Conservation (phyloP, 2,113 vertebrate genomes). For the Solea senegalensis region DNA sequence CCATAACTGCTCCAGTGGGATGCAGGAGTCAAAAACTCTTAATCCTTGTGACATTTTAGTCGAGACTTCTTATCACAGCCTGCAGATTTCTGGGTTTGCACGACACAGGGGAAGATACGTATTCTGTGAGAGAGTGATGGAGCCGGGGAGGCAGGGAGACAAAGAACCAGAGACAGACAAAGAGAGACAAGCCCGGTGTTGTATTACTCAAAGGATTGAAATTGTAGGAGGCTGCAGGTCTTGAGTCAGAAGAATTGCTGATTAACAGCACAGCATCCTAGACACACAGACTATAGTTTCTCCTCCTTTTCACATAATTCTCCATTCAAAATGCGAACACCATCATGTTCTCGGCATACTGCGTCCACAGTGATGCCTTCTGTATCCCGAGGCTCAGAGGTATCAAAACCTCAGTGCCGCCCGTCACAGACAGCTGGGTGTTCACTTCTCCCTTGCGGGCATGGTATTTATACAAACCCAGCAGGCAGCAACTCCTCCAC, state of each 20-base stretch:
- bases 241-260: constrained; percentile 5
- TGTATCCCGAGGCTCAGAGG: constrained; percentile 2
- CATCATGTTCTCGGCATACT: constrained; percentile 21
- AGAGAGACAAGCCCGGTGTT: constrained; percentile 18
- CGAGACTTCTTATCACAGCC: constrained; percentile 60
- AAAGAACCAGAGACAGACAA: constrained; percentile 7
- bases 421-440: constrained; percentile 33
- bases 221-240: not conserved
- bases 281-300: not conserved
- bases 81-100: constrained; percentile 35
- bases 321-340: constrained; percentile 28
- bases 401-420: constrained; percentile 24
- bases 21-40: constrained; percentile 62
- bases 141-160: constrained; percentile 25
- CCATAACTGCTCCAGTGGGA: constrained; percentile 54
- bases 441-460: constrained; percentile 16
- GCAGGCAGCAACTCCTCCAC: constrained; percentile 29
- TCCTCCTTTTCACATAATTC: not conserved
- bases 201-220: constrained; percentile 1
- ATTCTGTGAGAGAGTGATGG: constrained; percentile 21
- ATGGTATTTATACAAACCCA: not conserved
- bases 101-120: not conserved
- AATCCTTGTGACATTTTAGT: constrained; percentile 71
- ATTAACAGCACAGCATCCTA: not conserved
- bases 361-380: constrained; percentile 3